These are phyloP conservation scores for Clarias platycephalus DNA, from an alignment of 2,797 vertebrate species.

Conservation along the genomic window DNA sequence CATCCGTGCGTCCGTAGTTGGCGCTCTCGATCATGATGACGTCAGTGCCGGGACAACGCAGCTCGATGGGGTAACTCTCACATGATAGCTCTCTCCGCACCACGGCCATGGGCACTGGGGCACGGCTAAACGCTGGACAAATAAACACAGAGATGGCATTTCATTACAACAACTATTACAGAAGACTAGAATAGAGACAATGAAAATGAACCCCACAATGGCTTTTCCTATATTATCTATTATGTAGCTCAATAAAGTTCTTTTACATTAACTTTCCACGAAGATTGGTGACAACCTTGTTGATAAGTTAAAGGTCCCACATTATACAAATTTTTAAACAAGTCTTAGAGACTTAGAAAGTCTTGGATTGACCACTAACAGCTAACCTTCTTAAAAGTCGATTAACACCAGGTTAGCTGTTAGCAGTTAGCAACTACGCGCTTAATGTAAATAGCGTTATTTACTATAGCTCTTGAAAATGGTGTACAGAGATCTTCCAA, in stretches of 20 bases:
- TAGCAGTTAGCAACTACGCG: too few species aligned
- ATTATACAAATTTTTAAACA: too few species aligned
- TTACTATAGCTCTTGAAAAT: too few species aligned
- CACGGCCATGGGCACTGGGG: constrained; percentile 83
- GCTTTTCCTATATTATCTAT: neutral
- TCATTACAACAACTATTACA: neutral
- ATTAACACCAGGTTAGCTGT: too few species aligned
- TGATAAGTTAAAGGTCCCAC: too few species aligned
- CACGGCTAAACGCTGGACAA: constrained; percentile 47
- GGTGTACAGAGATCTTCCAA: too few species aligned
- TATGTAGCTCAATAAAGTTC: neutral
- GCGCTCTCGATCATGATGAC: constrained; percentile 99
- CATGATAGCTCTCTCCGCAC: constrained; percentile 96
- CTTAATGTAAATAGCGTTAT: too few species aligned
- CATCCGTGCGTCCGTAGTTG: constrained; percentile 97
- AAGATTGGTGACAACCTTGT: neutral
- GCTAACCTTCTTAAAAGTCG: too few species aligned
- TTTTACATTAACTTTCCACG: neutral
- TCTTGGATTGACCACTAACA: too few species aligned
- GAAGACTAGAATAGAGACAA: neutral
- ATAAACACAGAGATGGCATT: constrained; percentile 16
- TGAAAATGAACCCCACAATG: neutral
- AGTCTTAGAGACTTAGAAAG: too few species aligned
- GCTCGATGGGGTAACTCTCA: constrained; percentile 97
- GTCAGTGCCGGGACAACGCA: constrained; percentile 96